A percentile compares a stretch with the other conserved stretches of the same genome.
phyloP scores from a whole-genome alignment of 2,888 invertebrate species.

The Epistrophe eligans region DNA sequence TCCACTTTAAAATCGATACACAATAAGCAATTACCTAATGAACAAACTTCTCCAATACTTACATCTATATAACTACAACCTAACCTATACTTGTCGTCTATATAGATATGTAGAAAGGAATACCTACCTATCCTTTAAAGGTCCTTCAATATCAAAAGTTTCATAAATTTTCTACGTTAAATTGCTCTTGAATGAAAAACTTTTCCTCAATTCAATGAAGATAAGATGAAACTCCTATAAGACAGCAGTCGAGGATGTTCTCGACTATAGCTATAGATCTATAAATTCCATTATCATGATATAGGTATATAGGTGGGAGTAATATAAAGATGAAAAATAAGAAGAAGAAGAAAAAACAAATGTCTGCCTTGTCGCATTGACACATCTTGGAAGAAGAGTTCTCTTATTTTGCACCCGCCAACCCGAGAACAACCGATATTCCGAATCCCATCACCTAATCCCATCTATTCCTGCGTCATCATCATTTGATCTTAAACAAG shows the following conservation, averaged over 20 bases:
- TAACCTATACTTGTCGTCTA: neutral
- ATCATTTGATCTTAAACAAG: slow-evolving; percentile 66
- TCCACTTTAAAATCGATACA: slow-evolving; percentile 39
- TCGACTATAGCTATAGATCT: neutral
- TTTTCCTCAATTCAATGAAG: slow-evolving; percentile 32
- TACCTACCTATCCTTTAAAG: neutral
- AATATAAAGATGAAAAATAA: neutral
- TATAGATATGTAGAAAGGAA: no score
- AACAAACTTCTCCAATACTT: neutral
- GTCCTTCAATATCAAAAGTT: slow-evolving; percentile 36
- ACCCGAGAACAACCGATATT: neutral
- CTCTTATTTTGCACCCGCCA: no score
- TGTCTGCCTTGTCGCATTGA: slow-evolving; percentile 1
- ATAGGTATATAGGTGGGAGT: neutral
- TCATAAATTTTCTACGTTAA: slow-evolving; percentile 30
- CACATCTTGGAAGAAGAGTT: slow-evolving; percentile 10
- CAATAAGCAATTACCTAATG: slow-evolving; percentile 38
- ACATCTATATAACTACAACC: neutral
- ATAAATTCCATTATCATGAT: slow-evolving; percentile 37
- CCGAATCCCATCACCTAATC: slow-evolving; percentile 28
- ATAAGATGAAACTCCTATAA: slow-evolving; percentile 26
- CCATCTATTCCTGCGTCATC: slow-evolving; percentile 36
- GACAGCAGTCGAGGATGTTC: slow-evolving; percentile 32
- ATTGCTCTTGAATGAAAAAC: slow-evolving; percentile 39
- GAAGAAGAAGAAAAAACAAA: slow-evolving; percentile 8